phyloP scores from a whole-genome alignment of 35 echinoderm and acorn worm species.

The Patiria miniata region DNA sequence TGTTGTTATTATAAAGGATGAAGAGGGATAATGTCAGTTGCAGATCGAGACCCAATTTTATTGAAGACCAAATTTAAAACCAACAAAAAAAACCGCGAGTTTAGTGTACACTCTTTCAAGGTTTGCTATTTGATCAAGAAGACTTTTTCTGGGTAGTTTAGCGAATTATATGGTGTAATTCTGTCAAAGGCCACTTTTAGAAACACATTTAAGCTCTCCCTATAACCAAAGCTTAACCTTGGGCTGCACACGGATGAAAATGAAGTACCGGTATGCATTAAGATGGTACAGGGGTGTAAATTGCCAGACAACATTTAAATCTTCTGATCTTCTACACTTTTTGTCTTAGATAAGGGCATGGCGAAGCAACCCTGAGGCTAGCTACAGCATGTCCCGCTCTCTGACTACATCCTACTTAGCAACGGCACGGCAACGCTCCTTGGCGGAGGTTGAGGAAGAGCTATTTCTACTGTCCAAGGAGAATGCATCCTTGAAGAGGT shows the following conservation, averaged over 20 bases:
- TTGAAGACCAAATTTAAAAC: background rate
- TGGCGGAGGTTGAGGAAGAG: slow-evolving; percentile 84
- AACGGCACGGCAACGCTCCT: slow-evolving; percentile 70
- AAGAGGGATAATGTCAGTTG: background rate
- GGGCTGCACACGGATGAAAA: too few relatives aligned
- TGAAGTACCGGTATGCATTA: too few relatives aligned
- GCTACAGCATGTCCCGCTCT: slow-evolving; percentile 68
- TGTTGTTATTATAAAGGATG: too few relatives aligned
- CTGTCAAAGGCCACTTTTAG: too few relatives aligned
- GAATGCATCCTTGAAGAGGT: slow-evolving; percentile 82
- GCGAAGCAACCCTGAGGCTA: slow-evolving; percentile 74
- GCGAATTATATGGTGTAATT: too few relatives aligned
- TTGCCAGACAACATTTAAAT: background rate
- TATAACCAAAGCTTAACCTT: too few relatives aligned
- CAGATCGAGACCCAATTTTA: background rate
- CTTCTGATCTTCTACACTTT: background rate
- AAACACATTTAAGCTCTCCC: too few relatives aligned
- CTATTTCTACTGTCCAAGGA: slow-evolving; percentile 87
- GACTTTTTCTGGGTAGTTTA: too few relatives aligned
- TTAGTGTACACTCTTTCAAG: too few relatives aligned
- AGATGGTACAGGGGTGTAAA: too few relatives aligned
- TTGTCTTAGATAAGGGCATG: slow-evolving; percentile 78
- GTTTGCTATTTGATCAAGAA: too few relatives aligned
- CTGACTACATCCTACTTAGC: slow-evolving; percentile 92
- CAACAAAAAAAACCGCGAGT: too few relatives aligned